These are phyloP conservation scores for Ammospiza nelsoni DNA, from an alignment of 2,113 vertebrate genomes.

Conservation along the genomic window DNA sequence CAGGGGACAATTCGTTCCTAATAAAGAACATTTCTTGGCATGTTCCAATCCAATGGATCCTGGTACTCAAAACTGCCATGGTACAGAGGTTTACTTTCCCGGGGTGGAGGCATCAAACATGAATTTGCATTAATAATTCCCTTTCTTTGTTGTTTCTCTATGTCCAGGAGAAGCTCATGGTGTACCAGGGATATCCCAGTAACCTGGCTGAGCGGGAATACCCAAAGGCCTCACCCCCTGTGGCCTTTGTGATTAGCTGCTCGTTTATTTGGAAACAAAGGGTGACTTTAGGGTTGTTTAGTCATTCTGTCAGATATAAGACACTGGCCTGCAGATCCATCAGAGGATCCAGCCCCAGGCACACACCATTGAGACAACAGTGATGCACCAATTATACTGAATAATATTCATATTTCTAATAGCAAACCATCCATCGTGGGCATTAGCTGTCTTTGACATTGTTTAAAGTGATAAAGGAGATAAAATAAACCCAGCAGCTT, in stretches of 20 bases:
- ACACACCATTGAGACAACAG: background rate
- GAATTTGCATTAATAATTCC: background rate
- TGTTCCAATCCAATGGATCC: fast-evolving
- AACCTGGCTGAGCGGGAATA: background rate
- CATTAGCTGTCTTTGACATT: background rate
- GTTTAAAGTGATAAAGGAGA: background rate
- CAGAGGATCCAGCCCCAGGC: background rate
- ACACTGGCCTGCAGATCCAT: background rate
- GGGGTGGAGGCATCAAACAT: background rate
- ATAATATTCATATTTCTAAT: background rate
- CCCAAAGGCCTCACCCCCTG: fast-evolving
- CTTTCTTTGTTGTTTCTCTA: fast-evolving
- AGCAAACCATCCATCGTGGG: background rate
- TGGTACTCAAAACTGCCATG: background rate
- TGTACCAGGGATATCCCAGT: background rate
- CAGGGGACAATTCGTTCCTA: background rate
- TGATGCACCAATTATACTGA: background rate
- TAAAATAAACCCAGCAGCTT: constrained; percentile 8
- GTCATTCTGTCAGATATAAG: background rate
- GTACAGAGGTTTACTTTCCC: background rate
- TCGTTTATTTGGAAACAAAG: background rate
- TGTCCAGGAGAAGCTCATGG: background rate
- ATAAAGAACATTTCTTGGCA: background rate
- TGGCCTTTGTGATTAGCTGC: background rate
- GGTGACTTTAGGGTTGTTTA: background rate